Evolutionary conservation across 2,888 invertebrate genomes (phyloP), one percentile per base, ranked within the genome.

Genomic region (Tortrix viridana): DNA sequence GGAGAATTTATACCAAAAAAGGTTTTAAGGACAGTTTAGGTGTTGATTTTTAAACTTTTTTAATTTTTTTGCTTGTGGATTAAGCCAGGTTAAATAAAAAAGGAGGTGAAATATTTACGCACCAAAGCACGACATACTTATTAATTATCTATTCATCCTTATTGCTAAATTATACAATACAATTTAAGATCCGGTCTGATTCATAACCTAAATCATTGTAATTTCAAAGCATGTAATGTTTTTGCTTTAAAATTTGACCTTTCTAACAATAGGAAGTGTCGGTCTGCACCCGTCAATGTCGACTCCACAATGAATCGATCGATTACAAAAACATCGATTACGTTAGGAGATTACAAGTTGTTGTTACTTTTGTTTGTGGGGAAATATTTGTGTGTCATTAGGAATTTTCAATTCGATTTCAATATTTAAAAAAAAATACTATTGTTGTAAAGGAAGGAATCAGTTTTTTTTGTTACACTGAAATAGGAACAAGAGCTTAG

Each of bases 241-340:
- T 41, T 53, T 53, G 22, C 22, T n/a, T 23, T 12, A 16, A 14
- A 19, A 50, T 41, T 41, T 20, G 53, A 53, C 53, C 53, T 53
- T 53, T 53, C 9, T 18, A 22, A 53, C 41, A 53, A 53, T 53
- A 53, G 53, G 53, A 53, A 53, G 41, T 53, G 32, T 50, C 19
- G 14, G 14, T 16, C 20, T 18, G n/a, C 20, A 20, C 37, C 41
- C 53, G 38, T 41, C 53, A 53, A 41, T 53, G 53, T 41, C 41
- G 53, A 23, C 5, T 20, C 20, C 1, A 53, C 41, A 41, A 47
- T 47, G 47, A 47, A 53, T 53, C 53, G 19, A 44, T 44, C 19
- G 38, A 52, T 41, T 22, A 38, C 41, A 50, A 50, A 50, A 50
- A 37, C 37, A 14, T 50, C n/a, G 50, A 38, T 37, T 20, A 37